Evolutionary conservation across 2,888 invertebrate species (phyloP).

Genomic region (Elegia similella): DNA sequence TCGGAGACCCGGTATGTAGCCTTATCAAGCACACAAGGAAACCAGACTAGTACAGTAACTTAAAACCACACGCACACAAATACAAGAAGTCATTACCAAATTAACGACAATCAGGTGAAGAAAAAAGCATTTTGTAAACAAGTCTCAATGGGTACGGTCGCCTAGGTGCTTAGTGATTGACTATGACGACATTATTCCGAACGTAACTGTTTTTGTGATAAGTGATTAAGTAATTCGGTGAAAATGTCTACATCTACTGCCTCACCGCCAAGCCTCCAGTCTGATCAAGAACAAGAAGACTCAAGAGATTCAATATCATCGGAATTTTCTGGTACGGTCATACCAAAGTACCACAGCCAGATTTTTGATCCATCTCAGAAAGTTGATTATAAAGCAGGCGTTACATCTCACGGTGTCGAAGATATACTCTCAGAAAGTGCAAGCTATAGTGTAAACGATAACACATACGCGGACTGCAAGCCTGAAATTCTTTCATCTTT

Average conservation of each 20-base stretch:
- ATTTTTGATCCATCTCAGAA: constrained; percentile 35
- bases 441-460: constrained; percentile 48
- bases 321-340: constrained; percentile 43
- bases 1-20: constrained; percentile 70
- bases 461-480: constrained; percentile 54
- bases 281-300: constrained; percentile 49
- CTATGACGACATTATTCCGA: constrained; percentile 25
- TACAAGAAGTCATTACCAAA: constrained; percentile 74
- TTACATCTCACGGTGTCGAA: constrained; percentile 68
- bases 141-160: constrained; percentile 64
- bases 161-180: constrained; percentile 47
- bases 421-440: constrained; percentile 64
- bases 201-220: constrained; percentile 20
- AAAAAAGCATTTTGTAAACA: constrained; percentile 78
- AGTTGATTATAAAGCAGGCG: constrained; percentile 40
- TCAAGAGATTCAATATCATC: constrained; percentile 57
- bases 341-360: constrained; percentile 37
- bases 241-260: constrained; percentile 57
- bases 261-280: constrained; percentile 57
- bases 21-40: constrained; percentile 72
- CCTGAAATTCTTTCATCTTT: constrained; percentile 54
- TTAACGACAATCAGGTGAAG: constrained; percentile 75
- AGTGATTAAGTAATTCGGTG: constrained; percentile 23
- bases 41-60: constrained; percentile 35
- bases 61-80: constrained; percentile 64